Conservation (phyloP, 2,113 vertebrate species). For the Benitochromis conjunctus region DNA sequence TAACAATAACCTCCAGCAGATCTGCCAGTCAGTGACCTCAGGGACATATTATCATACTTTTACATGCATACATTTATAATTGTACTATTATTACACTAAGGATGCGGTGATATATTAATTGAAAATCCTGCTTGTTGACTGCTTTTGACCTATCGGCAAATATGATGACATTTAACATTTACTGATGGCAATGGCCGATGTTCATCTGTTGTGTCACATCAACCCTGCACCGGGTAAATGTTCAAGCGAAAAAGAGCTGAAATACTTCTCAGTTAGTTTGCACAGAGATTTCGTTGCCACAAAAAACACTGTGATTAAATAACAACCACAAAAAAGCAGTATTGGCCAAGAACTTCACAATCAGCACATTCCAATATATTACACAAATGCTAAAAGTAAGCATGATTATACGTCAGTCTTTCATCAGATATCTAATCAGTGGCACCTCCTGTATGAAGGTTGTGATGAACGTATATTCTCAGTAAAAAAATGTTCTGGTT, state of each 20-base stretch:
- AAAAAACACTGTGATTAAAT: neutral
- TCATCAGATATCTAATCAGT: neutral
- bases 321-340: neutral
- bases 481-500: neutral
- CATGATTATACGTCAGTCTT: neutral
- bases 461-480: neutral
- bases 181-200: neutral
- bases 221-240: neutral
- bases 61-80: neutral
- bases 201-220: neutral
- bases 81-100: neutral
- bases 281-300: too few relatives aligned
- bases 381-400: neutral
- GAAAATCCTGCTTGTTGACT: neutral
- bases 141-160: neutral
- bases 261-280: too few relatives aligned
- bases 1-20: constrained; percentile 29
- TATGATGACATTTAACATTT: neutral
- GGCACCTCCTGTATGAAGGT: neutral
- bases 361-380: neutral
- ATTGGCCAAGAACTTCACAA: neutral
- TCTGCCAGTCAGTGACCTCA: neutral
- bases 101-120: neutral
- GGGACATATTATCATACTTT: neutral
- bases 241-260: too few relatives aligned